A percentile compares a stretch with the other conserved stretches of the same genome.
These are phyloP conservation scores for Picathartes gymnocephalus DNA, from an alignment of 2,113 vertebrate genomes.

Conservation along the genomic window DNA sequence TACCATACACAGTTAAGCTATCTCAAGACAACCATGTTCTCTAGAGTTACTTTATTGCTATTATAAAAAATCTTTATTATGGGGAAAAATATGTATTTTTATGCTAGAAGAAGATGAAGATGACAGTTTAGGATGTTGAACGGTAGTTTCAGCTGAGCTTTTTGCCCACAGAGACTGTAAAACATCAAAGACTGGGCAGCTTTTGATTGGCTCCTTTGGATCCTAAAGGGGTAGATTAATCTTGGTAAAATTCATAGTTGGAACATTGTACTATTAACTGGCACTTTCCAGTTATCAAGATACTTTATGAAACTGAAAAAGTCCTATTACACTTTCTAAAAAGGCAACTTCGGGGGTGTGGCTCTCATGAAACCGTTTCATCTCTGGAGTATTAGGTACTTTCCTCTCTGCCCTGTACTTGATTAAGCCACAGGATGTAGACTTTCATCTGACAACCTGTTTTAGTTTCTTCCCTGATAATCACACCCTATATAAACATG, in stretches of 20 bases:
- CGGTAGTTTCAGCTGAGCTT: conserved; percentile 74
- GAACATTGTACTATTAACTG: conserved; percentile 78
- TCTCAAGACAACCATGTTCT: conserved; percentile 83
- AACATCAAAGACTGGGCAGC: conserved; percentile 66
- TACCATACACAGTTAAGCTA: conserved; percentile 78
- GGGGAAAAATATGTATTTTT: conserved; percentile 82
- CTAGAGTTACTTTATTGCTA: conserved; percentile 80
- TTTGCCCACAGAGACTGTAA: conserved; percentile 77
- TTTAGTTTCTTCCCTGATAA: not conserved
- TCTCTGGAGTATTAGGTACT: conserved; percentile 41
- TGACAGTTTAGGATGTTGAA: conserved; percentile 78
- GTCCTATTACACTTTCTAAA: conserved; percentile 75
- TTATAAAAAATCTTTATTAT: conserved; percentile 85
- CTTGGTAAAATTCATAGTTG: conserved; percentile 80
- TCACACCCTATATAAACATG: not conserved
- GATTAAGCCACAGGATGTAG: not conserved
- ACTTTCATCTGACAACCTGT: not conserved
- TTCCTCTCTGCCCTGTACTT: not conserved
- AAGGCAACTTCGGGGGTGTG: conserved; percentile 76
- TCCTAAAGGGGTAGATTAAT: conserved; percentile 80
- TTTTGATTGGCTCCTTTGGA: conserved; percentile 72
- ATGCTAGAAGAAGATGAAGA: conserved; percentile 79
- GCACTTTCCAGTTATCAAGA: conserved; percentile 79
- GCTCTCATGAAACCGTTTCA: conserved; percentile 58
- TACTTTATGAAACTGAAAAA: conserved; percentile 81